Percentiles rank a stretch among this genome's conserved stretches.
Evolutionary conservation across 2,888 invertebrate species (phyloP).

Genomic region (Hypsopygia costalis): DNA sequence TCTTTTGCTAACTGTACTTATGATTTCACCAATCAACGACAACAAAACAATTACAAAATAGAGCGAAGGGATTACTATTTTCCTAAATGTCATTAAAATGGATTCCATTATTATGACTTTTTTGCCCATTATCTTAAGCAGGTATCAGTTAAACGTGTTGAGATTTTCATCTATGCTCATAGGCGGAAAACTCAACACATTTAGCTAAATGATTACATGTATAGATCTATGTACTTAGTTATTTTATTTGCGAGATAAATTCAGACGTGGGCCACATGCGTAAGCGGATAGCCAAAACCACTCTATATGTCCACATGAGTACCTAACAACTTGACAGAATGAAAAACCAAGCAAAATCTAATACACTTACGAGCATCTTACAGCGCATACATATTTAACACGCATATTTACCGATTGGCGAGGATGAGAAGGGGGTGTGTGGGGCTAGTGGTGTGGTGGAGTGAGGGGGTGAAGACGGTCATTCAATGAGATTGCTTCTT

Average conservation of each 20-base stretch:
- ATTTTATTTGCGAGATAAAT: conserved; percentile 36
- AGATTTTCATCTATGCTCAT: no score
- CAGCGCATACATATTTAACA: conserved; percentile 79
- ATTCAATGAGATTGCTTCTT: conserved; percentile 82
- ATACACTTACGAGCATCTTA: conserved; percentile 78
- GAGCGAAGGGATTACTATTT: no score
- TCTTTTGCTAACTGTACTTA: no score
- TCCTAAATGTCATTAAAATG: no score
- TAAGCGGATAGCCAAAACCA: conserved; percentile 44
- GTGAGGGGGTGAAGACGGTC: conserved; percentile 66
- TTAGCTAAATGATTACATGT: no score
- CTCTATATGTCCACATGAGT: conserved; percentile 41
- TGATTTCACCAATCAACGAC: no score
- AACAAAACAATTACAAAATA: no score
- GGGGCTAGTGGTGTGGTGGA: conserved; percentile 34
- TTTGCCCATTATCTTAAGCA: no score
- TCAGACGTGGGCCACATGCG: conserved; percentile 37
- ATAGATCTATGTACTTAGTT: no score
- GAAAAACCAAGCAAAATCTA: conserved; percentile 77
- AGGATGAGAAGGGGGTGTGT: conserved; percentile 56
- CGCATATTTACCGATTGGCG: conserved; percentile 80
- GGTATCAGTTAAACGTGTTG: no score
- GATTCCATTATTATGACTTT: no score
- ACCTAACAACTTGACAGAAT: conserved; percentile 64
- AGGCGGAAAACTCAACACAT: no score